Evolutionary conservation across 2,888 invertebrate species (phyloP), one percentile per base, ranked within the genome.

Genomic region (Ormyrus thymus): DNA sequence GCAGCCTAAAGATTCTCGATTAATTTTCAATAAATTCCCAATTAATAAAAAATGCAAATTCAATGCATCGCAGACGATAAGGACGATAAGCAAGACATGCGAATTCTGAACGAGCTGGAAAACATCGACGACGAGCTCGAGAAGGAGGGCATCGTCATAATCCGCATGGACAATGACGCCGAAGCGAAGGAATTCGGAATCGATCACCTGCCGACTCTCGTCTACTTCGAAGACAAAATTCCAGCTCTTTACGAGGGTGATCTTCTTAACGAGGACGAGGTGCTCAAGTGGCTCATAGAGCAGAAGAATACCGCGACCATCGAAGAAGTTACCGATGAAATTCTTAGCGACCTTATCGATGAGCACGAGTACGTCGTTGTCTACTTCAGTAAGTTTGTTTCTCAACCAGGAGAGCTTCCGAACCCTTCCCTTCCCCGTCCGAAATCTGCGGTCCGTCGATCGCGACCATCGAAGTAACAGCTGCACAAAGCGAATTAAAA

Each of bases 311-410:
- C 95, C 0, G 97, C 97, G 8, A 97, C 97, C 6, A 97, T 97
- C 85, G 97, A 97, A 91, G 97, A 97, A 91, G 97, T 97, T 58
- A 97, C 97, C 5, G 97, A 97, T 89, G 97, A 97, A 91, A 97
- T 97, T 85, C 91, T 97, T 46, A 92, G 93, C 80, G 95, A 95
- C 86, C 92, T 97, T 46, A 96, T 97, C 84, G 95, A 95, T 83
- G 96, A 97, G 87, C 96, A 97, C 86, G 97, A 97, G 92, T 97
- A 97, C 89, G 97, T 97, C 59, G 96, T 97, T n/a, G 97, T 96
- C 6, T 97, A 96, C 89, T 97, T 97, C 91, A 97, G 97, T 95
- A 90, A 92, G 94, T 92, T 29, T 72, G 29, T 29, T 29, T 29
- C 4, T 29, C 29, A 29, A 29, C 29, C 29, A 29, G 29, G 29